Evolutionary conservation across 2,797 vertebrate genomes (phyloP).

Genomic region (Eulemur coronatus): DNA sequence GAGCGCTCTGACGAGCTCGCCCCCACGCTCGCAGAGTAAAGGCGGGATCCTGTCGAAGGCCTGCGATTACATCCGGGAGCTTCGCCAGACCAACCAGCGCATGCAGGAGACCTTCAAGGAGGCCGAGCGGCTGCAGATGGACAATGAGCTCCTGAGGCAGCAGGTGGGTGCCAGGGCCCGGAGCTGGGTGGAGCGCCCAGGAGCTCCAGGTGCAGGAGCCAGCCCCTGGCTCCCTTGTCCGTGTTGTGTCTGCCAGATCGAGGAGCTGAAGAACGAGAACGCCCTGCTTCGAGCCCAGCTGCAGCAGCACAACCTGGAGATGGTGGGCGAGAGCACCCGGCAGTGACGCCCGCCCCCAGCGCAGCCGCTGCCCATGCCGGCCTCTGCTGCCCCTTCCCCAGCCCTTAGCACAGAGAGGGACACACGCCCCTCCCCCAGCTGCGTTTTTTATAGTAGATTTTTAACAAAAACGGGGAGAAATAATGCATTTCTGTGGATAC

Average conservation of each 20-base stretch:
- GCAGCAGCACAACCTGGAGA: slow-evolving; percentile 90
- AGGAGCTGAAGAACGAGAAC: slow-evolving; percentile 94
- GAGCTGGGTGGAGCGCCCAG: rapidly evolving
- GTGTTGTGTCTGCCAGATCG: slow-evolving; percentile 84
- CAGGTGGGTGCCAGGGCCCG: slow-evolving; percentile 85
- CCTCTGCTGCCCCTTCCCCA: slow-evolving; percentile 50
- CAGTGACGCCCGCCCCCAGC: slow-evolving; percentile 81
- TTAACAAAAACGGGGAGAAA: slow-evolving; percentile 80
- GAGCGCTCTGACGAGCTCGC: background rate
- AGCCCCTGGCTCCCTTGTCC: background rate
- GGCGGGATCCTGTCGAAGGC: slow-evolving; percentile 96
- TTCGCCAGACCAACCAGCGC: slow-evolving; percentile 92
- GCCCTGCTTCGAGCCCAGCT: slow-evolving; percentile 90
- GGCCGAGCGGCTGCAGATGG: slow-evolving; percentile 92
- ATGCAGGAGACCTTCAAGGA: slow-evolving; percentile 93
- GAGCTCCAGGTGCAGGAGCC: background rate
- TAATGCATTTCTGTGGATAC: slow-evolving; percentile 77
- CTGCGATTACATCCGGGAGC: slow-evolving; percentile 94
- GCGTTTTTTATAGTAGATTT: slow-evolving; percentile 84
- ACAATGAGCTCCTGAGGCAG: slow-evolving; percentile 92
- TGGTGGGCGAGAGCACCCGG: slow-evolving; percentile 86
- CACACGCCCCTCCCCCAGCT: slow-evolving; percentile 78
- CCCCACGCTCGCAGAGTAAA: slow-evolving; percentile 89
- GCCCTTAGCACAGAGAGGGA: slow-evolving; percentile 82
- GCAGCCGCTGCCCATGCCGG: background rate